Base-by-base conservation (phyloP, 2,797 vertebrate genomes). In the Sciurus vulgaris region DNA sequence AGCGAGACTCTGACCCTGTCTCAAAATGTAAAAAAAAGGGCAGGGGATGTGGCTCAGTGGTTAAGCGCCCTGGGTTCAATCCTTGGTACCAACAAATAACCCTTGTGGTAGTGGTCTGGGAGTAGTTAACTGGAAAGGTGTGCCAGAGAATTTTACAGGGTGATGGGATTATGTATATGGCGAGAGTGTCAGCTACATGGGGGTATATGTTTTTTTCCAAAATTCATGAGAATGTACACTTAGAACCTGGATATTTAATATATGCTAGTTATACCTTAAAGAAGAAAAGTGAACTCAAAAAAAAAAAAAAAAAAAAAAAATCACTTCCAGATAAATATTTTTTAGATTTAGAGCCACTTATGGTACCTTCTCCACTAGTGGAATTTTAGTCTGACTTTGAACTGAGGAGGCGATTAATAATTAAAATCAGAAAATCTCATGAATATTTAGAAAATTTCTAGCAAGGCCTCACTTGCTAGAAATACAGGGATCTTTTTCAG, bases 361-460 rank as follows among this genome's bases (percentile, higher is more conserved):
- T 49, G 15, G 86, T 85, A 67, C 44, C 67, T 67, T 89, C 20
- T 89, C 44, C 51, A 79, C 22, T 56, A 35, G 44, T 85, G 82
- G 13, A 79, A 63, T 86, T 96, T 95, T 79, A 67, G 12, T 93
- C 78, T n/a, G n/a, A 82, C 35, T 93, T 65, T 51, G 72, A 77
- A 49, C 38, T 74, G 51, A 77, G 28, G 11, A 88, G 61, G 30
- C 86, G 3, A 56, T 93, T 93, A 85, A 41, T 38, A 86, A 69
- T 59, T 85, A 92, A 88, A 91, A 59, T 69, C 11, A 82, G 69
- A 76, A 65, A 76, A 24, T 65, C 22, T 24, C 28, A 38, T 85
- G 6, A 87, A 44, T 84, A 85, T 69, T 91, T 96, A 44, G 47
- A 47, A 93, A 83, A 41, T 17, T 69, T 67, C 41, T 92, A 93